These are phyloP conservation scores for Eriosoma lanigerum DNA, from an alignment of 1,140 invertebrate species.

Conservation along the genomic window DNA sequence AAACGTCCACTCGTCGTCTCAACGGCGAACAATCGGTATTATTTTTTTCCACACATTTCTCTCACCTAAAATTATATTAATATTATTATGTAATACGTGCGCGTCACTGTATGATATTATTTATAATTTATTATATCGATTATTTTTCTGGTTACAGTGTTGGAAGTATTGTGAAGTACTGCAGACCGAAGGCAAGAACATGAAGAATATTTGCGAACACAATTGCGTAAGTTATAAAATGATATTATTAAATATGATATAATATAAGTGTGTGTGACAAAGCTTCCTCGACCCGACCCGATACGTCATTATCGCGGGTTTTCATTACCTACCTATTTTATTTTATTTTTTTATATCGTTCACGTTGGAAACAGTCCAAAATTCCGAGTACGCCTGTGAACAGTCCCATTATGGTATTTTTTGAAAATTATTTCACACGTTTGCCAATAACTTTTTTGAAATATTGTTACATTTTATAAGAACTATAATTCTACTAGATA, in stretches of 20 bases:
- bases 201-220: slow-evolving; percentile 47
- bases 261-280: not conserved
- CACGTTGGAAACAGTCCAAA: slow-evolving; percentile 5
- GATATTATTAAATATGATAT: no score
- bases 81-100: no score
- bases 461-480: not conserved
- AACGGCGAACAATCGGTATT: not conserved
- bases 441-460: not conserved
- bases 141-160: slow-evolving; percentile 31
- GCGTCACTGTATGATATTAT: no score
- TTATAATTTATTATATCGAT: not conserved
- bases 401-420: slow-evolving; percentile 17
- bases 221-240: slow-evolving; percentile 35
- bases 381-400: not conserved
- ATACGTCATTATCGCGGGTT: slow-evolving; percentile 28
- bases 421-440: slow-evolving; percentile 10
- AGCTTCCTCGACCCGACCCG: not conserved
- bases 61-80: no score
- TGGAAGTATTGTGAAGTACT: slow-evolving; percentile 47
- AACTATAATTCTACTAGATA: not conserved
- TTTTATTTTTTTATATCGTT: slow-evolving; percentile 3
- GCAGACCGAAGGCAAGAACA: slow-evolving; percentile 40
- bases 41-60: not conserved
- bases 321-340: not conserved
- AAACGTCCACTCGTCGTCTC: slow-evolving; percentile 5